A percentile compares a stretch with the other conserved stretches of the same genome.
phyloP scores from a whole-genome alignment of 2,113 vertebrate species.

The Monopterus albus region DNA sequence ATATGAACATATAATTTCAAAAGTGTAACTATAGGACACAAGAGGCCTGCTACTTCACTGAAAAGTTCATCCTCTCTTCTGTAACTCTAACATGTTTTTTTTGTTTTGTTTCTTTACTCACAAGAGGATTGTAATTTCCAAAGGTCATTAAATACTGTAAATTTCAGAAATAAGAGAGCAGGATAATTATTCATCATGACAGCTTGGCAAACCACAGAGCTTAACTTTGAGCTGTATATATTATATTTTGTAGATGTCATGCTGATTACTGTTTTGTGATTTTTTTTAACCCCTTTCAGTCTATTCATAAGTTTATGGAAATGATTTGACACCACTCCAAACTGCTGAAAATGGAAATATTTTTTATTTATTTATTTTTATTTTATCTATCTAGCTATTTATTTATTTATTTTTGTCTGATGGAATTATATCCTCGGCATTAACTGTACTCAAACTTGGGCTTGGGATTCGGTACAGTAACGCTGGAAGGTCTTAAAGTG shows the following conservation, averaged over 20 bases:
- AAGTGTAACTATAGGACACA: too few species aligned
- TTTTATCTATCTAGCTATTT: too few species aligned
- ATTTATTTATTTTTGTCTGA: conserved; percentile 24
- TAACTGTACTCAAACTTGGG: conserved; percentile 62
- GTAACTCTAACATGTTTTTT: too few species aligned
- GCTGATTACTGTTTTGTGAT: conserved; percentile 42
- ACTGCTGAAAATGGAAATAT: conserved; percentile 26
- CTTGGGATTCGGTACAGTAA: conserved; percentile 32
- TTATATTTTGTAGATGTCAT: conserved; percentile 50
- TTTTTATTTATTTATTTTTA: conserved; percentile 23
- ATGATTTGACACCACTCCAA: conserved; percentile 63
- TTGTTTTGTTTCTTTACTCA: too few species aligned
- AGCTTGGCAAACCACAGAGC: conserved; percentile 48
- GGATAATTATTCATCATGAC: conserved; percentile 56
- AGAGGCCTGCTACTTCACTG: too few species aligned
- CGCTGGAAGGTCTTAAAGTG: conserved; percentile 72
- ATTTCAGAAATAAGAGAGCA: conserved; percentile 29
- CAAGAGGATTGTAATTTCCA: conserved; percentile 1
- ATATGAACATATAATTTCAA: too few species aligned
- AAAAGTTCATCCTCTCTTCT: too few species aligned
- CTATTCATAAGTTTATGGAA: conserved; percentile 50
- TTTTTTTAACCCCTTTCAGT: conserved; percentile 17
- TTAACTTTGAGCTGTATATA: conserved; percentile 40
- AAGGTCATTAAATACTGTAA: conserved; percentile 34
- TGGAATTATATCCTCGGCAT: conserved; percentile 59